These are phyloP conservation scores for Trachurus trachurus DNA, from an alignment of 2,797 vertebrate species.

Conservation along the genomic window DNA sequence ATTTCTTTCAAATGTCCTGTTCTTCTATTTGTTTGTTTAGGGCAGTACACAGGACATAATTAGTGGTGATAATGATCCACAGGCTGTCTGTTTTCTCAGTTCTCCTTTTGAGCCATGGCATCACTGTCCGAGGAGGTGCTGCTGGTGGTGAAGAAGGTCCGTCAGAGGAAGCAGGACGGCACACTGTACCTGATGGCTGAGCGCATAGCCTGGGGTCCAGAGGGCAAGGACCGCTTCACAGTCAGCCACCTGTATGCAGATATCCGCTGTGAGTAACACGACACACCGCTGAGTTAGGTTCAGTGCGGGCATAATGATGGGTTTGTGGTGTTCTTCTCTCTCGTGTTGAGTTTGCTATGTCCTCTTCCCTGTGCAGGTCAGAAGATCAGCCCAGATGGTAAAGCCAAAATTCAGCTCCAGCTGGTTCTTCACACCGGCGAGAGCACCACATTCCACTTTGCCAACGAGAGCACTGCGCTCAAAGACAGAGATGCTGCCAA, in stretches of 20 bases:
- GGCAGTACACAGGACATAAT: background rate
- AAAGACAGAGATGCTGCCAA: constrained; percentile 96
- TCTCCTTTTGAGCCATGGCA: constrained; percentile 87
- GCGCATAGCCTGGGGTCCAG: constrained; percentile 96
- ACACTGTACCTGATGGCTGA: constrained; percentile 98
- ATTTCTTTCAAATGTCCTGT: background rate
- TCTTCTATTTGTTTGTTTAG: background rate
- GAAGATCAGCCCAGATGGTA: constrained; percentile 99
- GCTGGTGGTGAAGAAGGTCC: constrained; percentile 96
- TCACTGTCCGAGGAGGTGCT: constrained; percentile 98
- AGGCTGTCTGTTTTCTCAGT: constrained; percentile 35
- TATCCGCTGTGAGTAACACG: constrained; percentile 94
- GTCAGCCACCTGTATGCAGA: constrained; percentile 97
- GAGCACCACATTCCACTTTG: constrained; percentile 97
- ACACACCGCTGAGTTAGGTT: background rate
- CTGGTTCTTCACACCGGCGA: constrained; percentile 96
- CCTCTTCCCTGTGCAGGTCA: constrained; percentile 87
- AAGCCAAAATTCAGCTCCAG: constrained; percentile 98
- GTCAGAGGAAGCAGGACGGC: constrained; percentile 98
- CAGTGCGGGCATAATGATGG: background rate
- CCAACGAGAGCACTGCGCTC: constrained; percentile 94
- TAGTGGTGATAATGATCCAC: background rate
- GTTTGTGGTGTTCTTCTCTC: background rate
- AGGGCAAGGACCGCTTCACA: constrained; percentile 98
- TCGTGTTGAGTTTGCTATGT: background rate